Base-by-base conservation (phyloP, 1,140 invertebrate genomes). In the Hyles euphorbiae region DNA sequence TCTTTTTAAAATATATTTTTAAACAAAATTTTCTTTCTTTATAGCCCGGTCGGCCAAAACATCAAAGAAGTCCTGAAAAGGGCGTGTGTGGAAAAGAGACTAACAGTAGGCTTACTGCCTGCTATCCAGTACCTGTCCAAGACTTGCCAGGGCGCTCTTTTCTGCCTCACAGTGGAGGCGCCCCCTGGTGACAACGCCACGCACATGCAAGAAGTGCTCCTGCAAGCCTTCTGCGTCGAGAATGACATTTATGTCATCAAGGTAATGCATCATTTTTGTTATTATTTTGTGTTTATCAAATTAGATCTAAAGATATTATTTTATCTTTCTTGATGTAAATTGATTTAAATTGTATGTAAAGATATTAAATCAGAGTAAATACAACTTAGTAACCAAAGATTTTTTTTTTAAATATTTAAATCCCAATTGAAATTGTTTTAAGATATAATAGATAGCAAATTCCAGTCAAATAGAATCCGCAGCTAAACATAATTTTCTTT, bases 151-250 rank as follows among this genome's bases (percentile, higher is more conserved):
- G 90, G 91, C 8, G 92, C 92, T 1, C 83, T 93, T 2, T 91
- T 94, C 65, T 93, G 93, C 61, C 72, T 94, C 10, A 89, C 93
- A 53, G 91, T 92, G 3, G 89, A 91, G 61, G 90, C 91, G 12
- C 81, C 90, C 53, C 90, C 89, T 32, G 92, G 91, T 3, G 92
- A 94, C 76, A 91, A 91, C 6, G 90, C 92, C 32, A 92, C 91
- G 3, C 93, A 94, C 68, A 93, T 94, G 90, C 93, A 93, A 70
- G 91, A 92, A 69, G 92, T 93, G 3, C 79, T 94, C 0, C 76
- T 94, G n/a, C 92, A 93, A 69, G 93, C 93, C 3, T 93, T 93
- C 70, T 94, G 93, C 72, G 92, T 91, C 49, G 93, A 93, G 74
- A 93, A 93, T 61, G 92, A 92, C 64, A 94, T 94, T 73, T 92